phyloP scores from a whole-genome alignment of 2,113 vertebrate species.

The Mobula birostris region DNA sequence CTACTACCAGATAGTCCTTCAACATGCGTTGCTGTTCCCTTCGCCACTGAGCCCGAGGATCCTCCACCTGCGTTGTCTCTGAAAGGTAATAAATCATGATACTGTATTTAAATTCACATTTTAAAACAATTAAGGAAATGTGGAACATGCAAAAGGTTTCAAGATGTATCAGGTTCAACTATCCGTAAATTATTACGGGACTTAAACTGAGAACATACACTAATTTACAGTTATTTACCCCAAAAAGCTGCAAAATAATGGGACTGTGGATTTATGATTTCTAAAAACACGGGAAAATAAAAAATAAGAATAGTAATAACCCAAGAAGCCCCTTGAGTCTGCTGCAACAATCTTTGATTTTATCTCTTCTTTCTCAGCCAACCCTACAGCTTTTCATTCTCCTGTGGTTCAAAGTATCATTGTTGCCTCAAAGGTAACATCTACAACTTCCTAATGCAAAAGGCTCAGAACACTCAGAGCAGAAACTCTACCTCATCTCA shows the following conservation, averaged over 20 bases:
- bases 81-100: slow-evolving; percentile 40
- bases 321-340: too few species aligned
- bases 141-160: background rate
- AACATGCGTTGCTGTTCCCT: slow-evolving; percentile 91
- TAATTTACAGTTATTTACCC: background rate
- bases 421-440: too few species aligned
- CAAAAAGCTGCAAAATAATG: background rate
- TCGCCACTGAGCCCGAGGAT: slow-evolving; percentile 91
- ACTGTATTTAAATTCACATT: background rate
- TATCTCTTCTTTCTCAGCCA: too few species aligned
- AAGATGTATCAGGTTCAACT: background rate
- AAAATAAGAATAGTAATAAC: too few species aligned
- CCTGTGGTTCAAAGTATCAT: too few species aligned
- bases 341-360: too few species aligned
- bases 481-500: too few species aligned
- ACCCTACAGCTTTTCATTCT: too few species aligned
- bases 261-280: background rate
- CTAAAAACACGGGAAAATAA: too few species aligned
- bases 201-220: background rate
- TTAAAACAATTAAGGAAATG: background rate
- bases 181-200: background rate
- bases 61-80: slow-evolving; percentile 93
- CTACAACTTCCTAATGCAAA: too few species aligned
- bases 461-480: too few species aligned
- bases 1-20: slow-evolving; percentile 87